Base-by-base conservation (phyloP, 2,797 vertebrate species). In the Vultur gryphus region DNA sequence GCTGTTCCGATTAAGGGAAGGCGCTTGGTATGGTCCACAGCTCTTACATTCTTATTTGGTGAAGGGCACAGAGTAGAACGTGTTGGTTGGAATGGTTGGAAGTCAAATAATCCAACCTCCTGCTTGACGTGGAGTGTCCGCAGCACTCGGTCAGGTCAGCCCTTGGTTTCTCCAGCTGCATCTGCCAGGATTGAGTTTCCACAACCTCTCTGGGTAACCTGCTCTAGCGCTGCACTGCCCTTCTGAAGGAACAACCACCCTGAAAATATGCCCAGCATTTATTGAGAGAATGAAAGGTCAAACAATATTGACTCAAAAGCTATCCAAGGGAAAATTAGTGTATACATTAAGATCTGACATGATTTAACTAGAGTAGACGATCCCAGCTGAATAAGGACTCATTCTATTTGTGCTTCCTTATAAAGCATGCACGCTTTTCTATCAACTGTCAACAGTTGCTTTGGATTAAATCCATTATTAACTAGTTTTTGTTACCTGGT, bases 401-500 rank as follows among this genome's bases (percentile, higher is more conserved):
- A 6, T 70, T 37, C 10, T 75, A 16, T 61, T 87, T 82, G 78
- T 79, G 64, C 58, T 80, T 87, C 67, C 67, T 66, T 48, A 11
- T 24, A 12, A 82, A 69, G 58, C 87, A 37, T 3, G 2, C 16
- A 3, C 0, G 1, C 43, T 82, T 43, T 80, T 70, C 62, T 82
- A 3, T 84, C 93, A 89, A 29, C 81, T 93, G 72, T 75, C 91
- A 84, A 46, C 78, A 66, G 71, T 76, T 87, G 58, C 71, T 95
- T 65, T 58, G 76, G 76, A 59, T 94, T 86, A 77, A 93, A 93
- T 83, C 87, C 72, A 31, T 87, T 91, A 48, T 95, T 95, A 85
- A 70, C 71, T 72, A 29, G 13, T 33, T 81, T 76, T 81, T 78
- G 49, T 86, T 89, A 84, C 71, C 85, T 94, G 85, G 5, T 67